Evolutionary conservation across 2,113 vertebrate genomes (phyloP).

Genomic region (Oreotragus oreotragus): DNA sequence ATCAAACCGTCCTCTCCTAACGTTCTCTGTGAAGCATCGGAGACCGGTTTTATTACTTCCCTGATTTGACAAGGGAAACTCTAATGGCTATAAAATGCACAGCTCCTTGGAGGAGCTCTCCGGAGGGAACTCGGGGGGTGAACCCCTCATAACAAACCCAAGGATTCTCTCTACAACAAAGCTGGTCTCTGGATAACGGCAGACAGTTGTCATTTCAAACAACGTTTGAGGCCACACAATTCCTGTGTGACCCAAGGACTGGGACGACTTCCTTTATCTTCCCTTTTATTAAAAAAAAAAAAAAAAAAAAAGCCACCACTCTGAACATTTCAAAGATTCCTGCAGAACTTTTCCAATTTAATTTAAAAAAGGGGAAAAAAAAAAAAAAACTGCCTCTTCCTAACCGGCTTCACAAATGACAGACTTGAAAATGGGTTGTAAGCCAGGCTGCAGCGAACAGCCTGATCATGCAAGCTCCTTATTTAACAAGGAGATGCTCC

Average conservation of each 20-base stretch:
- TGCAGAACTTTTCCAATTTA: conserved; percentile 45
- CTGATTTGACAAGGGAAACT: conserved; percentile 29
- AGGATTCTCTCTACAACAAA: conserved; percentile 52
- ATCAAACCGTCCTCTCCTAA: background rate
- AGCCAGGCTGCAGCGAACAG: background rate
- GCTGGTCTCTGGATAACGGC: background rate
- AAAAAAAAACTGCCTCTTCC: background rate
- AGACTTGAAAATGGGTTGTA: background rate
- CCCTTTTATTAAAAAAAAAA: conserved; percentile 49
- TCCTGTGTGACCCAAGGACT: conserved; percentile 32
- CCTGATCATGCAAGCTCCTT: background rate
- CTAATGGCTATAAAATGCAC: conserved; percentile 40
- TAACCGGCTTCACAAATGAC: background rate
- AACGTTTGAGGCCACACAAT: background rate
- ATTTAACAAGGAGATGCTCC: background rate
- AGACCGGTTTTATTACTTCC: background rate
- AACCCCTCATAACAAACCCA: conserved; percentile 17
- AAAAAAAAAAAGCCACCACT: background rate
- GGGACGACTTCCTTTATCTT: conserved; percentile 41
- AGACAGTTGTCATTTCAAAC: conserved; percentile 31
- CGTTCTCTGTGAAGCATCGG: background rate
- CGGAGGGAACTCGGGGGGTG: background rate
- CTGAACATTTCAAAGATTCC: conserved; percentile 60
- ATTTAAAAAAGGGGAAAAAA: background rate
- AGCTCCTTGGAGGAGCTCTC: conserved; percentile 48